These are phyloP conservation scores for Acromyrmex echinatior DNA, from an alignment of 1,140 invertebrate genomes.

Conservation along the genomic window DNA sequence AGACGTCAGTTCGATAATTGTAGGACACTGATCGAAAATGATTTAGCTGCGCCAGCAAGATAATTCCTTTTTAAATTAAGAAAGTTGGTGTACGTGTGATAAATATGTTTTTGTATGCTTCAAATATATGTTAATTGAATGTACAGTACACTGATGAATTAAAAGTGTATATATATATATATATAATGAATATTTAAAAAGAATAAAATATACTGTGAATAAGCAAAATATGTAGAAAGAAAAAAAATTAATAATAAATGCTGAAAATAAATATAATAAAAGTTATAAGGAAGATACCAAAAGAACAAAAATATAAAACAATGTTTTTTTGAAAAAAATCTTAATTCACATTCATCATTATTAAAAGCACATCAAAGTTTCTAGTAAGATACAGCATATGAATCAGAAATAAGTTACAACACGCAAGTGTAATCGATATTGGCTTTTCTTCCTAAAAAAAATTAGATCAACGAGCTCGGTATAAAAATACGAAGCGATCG, in stretches of 20 bases:
- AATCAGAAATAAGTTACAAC: slow-evolving; percentile 13
- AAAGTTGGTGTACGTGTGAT: neutral
- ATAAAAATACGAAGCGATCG: slow-evolving; percentile 47
- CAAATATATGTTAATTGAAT: too few species aligned
- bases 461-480: slow-evolving; percentile 52
- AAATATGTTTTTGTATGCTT: neutral
- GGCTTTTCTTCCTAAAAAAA: slow-evolving; percentile 44
- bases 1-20: slow-evolving; percentile 61
- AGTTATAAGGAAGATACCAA: neutral
- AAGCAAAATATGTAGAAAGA: neutral
- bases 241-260: neutral
- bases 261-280: neutral
- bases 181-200: neutral
- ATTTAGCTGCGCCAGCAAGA: neutral
- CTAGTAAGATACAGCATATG: neutral
- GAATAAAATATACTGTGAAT: neutral
- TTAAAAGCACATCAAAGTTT: slow-evolving; percentile 58
- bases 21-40: slow-evolving; percentile 22
- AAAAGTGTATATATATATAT: too few species aligned
- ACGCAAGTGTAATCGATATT: slow-evolving; percentile 46
- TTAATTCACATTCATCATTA: slow-evolving; percentile 59
- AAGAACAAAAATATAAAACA: neutral
- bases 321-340: slow-evolving; percentile 32
- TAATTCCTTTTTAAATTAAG: neutral
- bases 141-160: too few species aligned